Evolutionary conservation across 2,888 invertebrate genomes (phyloP), one percentile per base, ranked within the genome.

Genomic region (Entomobrya multifasciata): DNA sequence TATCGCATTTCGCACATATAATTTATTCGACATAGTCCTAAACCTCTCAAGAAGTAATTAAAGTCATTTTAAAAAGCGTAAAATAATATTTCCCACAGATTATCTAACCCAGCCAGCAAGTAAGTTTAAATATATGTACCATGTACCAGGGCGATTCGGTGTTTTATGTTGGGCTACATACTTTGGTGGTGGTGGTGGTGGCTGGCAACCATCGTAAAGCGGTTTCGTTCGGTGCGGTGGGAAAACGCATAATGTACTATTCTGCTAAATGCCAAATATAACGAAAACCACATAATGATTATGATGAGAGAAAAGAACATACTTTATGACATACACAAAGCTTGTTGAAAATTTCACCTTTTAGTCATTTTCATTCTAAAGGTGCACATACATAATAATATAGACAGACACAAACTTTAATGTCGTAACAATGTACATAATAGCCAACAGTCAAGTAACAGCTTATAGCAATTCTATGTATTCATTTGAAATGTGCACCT

Each of bases 171-270:
- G 36, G 36, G 36, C 36, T 36, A 36, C 8, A 36, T 36, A 36
- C 8, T 36, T 62, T 30, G 62, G 62, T 62, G 62, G 41, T 22
- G 25, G 22, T 27, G 15, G 17, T 30, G 13, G 20, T 70, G 22
- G 15, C 22, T 10, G 15, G 25, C 72, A 17, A 22, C 8, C 17
- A 27, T 60, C 1, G n/a, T n/a, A 47, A 70, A 25, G 44, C 41
- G 44, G 65, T 72, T 72, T 72, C 72, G n/a, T n/a, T n/a, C n/a
- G n/a, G n/a, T n/a, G n/a, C n/a, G 49, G 72, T 72, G 72, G 72
- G 49, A 72, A 70, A 49, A 72, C 72, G 49, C 49, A 47, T 49
- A 30, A 49, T 52, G n/a, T 72, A 2, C 20, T 15, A 6, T 15
- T 47, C 49, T n/a, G 72, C 49, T 72, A 72, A 72, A 72, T 72